Evolutionary conservation across 2,113 vertebrate genomes (phyloP), one percentile per base, ranked within the genome.

Genomic region (Xiphophorus couchianus): DNA sequence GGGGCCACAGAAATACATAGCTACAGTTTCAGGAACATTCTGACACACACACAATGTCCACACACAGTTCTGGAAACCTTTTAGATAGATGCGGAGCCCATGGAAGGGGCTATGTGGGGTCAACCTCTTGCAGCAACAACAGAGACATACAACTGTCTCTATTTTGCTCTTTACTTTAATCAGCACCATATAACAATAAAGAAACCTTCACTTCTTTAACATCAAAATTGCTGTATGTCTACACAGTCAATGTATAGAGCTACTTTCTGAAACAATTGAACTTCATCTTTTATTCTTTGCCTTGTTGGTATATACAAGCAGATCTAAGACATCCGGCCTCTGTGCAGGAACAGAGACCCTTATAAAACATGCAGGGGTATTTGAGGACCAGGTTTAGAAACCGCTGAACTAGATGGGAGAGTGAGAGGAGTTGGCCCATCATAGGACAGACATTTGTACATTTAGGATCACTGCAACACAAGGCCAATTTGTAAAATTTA

Each of bases 11-110:
- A 70, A 74, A 86, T 73, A 76, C 78, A 75, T 66, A 72, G 68
- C 74, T 82, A 73, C 60, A 69, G 58, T 42, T 78, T 80, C 78
- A 4, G 78, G 83, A 90, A 88, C 84, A 69, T 78, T 87, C 76
- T 70, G 51, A n/a, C 80, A 62, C 35, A 35, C 35, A 37, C 74
- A 66, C 7, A 35, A 60, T 9, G 42, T 30, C 13, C 60, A 39
- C 29, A 65, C 70, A 54, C 28, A 69, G 28, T 73, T 83, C 78
- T 86, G 68, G 83, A 90, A 86, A 82, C 76, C 69, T 82, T 54
- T 64, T 61, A 74, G 31, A 33, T 71, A 51, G 60, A 37, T 3
- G 35, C 35, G 0, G 10, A 10, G 10, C 10, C 35, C 35, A 11
- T 37, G 35, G 35, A 37, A 19, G 51, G 68, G 61, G 66, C 76